Base-by-base conservation (phyloP, 2,888 invertebrate species). In the Lasiommata megera region DNA sequence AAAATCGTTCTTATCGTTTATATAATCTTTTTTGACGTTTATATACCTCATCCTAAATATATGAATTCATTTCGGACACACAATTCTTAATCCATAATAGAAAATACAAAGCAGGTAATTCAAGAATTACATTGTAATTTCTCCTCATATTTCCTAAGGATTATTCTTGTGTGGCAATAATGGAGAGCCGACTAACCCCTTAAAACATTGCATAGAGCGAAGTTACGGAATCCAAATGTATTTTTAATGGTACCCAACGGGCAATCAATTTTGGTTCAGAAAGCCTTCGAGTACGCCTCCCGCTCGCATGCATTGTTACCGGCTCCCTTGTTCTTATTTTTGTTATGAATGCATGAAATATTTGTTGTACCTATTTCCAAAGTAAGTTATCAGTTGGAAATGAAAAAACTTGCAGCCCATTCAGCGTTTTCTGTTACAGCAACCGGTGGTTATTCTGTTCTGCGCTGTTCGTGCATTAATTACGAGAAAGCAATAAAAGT, bases 161-260 rank as follows among this genome's bases (percentile, higher is more conserved):
- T 34, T 56, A 53, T 40, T 59, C 50, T 59, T 56, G 56, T 59
- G 29, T 23, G 56, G 56, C 59, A 59, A 47, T 59, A 52, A 59
- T 59, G 56, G 54, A 54, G 60, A 60, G 58, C 60, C 63, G 54
- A 58, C 58, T 58, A 60, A 56, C 61, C 41, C 63, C 60, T 60
- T 67, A 64, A 64, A 67, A 67, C 63, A 66, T 61, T 62, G 67
- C 64, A 59, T 58, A 54, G 56, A 61, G 59, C 58, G 63, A 63
- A 63, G 67, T 66, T 66, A 55, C 63, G 63, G 63, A 62, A 71
- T 69, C 66, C 69, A 80, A 80, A 81, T 79, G 78, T 74, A 73
- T 77, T 78, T 79, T 80, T 80, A 80, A 81, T 79, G 77, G 75
- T 68, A 61, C 69, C 75, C 75, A 65, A 71, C 70, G 72, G 72